Evolutionary conservation across 2,113 vertebrate species (phyloP).

Genomic region (Anseranas semipalmata): DNA sequence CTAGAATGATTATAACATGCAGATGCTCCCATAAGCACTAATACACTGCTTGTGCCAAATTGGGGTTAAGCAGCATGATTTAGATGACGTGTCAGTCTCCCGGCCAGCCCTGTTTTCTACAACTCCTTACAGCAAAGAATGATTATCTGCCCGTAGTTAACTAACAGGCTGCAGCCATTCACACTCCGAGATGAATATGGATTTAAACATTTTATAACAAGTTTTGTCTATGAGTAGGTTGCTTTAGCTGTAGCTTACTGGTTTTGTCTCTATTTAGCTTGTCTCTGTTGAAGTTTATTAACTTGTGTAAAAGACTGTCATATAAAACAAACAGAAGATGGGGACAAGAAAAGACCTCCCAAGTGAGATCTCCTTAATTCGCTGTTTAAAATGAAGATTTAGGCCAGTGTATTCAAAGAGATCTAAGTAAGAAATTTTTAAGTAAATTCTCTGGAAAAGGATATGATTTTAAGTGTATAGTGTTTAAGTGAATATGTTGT

Average conservation of each 20-base stretch:
- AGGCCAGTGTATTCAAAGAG: background rate
- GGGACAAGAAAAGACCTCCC: background rate
- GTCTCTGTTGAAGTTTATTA: background rate
- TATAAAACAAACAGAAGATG: background rate
- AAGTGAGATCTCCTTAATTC: background rate
- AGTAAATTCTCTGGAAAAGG: background rate
- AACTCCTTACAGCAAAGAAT: background rate
- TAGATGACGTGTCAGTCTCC: background rate
- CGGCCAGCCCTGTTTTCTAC: background rate
- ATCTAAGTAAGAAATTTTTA: background rate
- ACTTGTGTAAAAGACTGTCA: background rate
- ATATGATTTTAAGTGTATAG: accelerated
- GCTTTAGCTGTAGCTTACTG: background rate
- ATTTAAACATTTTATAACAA: background rate
- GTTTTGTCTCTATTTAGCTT: background rate
- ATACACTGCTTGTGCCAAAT: background rate
- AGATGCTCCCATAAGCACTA: background rate
- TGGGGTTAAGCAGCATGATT: no score
- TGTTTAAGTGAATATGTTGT: accelerated
- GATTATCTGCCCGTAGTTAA: background rate
- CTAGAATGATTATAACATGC: background rate
- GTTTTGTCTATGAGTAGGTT: background rate
- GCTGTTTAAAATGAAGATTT: background rate
- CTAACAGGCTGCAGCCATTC: background rate
- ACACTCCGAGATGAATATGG: background rate